Evolutionary conservation across 1,140 invertebrate species (phyloP).

Genomic region (Drosophila azteca): DNA sequence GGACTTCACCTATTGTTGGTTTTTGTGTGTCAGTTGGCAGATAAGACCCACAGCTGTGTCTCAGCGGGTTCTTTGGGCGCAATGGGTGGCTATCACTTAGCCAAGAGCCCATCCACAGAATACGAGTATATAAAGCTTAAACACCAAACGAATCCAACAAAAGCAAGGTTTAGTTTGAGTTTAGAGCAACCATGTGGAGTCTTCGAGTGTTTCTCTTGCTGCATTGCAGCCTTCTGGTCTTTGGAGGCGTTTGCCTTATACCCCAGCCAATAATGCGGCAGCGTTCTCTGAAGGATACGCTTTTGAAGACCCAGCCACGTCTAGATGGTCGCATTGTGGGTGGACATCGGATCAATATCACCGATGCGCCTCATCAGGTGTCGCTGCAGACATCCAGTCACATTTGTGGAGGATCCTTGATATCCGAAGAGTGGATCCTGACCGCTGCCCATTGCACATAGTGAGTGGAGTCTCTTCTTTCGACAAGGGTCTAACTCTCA

Average conservation of each 20-base stretch:
- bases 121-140: slow-evolving; percentile 25
- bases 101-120: not conserved
- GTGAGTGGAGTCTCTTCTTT: slow-evolving; percentile 54
- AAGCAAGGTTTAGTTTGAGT: not conserved
- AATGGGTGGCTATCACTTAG: slow-evolving; percentile 50
- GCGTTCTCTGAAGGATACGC: slow-evolving; percentile 34
- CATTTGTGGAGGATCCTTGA: slow-evolving; percentile 89
- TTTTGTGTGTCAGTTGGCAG: slow-evolving; percentile 26
- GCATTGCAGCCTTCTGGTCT: slow-evolving; percentile 42
- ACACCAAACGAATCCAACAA: not conserved
- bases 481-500: not conserved
- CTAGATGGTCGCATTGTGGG: slow-evolving; percentile 84
- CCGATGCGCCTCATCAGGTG: slow-evolving; percentile 84
- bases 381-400: slow-evolving; percentile 83
- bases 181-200: slow-evolving; percentile 42
- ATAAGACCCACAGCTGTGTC: slow-evolving; percentile 22
- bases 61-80: slow-evolving; percentile 39
- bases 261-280: slow-evolving; percentile 61
- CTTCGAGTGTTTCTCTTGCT: slow-evolving; percentile 51
- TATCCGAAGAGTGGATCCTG: slow-evolving; percentile 85
- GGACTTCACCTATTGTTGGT: not conserved
- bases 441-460: slow-evolving; percentile 86
- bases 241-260: slow-evolving; percentile 68
- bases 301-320: slow-evolving; percentile 50
- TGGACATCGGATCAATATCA: slow-evolving; percentile 83